Evolutionary conservation across 2,888 invertebrate genomes (phyloP).

Genomic region (Oxytorus armatus): DNA sequence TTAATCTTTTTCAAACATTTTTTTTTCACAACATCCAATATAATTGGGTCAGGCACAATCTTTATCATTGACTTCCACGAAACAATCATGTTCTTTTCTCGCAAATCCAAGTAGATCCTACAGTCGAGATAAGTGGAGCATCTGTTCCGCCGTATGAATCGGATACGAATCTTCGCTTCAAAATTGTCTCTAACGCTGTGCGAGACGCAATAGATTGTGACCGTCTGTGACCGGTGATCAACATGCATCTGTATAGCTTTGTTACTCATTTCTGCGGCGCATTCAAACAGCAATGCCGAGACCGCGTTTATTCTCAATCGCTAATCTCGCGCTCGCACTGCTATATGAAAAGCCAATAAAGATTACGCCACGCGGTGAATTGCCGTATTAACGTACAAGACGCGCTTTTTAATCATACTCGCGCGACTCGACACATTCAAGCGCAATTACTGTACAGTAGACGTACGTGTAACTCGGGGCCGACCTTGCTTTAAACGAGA

Average conservation of each 20-base stretch:
- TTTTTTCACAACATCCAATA: too few species aligned
- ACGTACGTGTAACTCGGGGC: too few species aligned
- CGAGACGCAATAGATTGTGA: constrained; percentile 17
- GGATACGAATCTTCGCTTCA: constrained; percentile 22
- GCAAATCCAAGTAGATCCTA: not conserved
- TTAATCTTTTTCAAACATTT: too few species aligned
- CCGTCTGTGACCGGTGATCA: constrained; percentile 10
- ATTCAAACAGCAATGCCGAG: constrained; percentile 65
- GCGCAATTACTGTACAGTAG: too few species aligned
- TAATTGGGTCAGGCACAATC: too few species aligned
- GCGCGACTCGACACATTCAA: not conserved
- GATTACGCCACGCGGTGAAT: constrained; percentile 54
- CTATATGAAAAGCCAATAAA: constrained; percentile 63
- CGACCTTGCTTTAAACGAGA: too few species aligned
- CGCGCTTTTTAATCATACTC: constrained; percentile 23
- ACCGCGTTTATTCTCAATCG: constrained; percentile 60
- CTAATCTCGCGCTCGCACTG: constrained; percentile 63
- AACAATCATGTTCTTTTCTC: constrained; percentile 8
- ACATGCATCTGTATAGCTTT: constrained; percentile 42
- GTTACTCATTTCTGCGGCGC: constrained; percentile 32
- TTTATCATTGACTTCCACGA: constrained; percentile 1
- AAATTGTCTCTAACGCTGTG: constrained; percentile 21
- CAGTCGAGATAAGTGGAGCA: constrained; percentile 38
- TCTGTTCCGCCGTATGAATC: constrained; percentile 17
- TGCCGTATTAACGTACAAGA: constrained; percentile 21